A percentile compares a stretch with the other conserved stretches of the same genome.
phyloP scores from a whole-genome alignment of 2,888 invertebrate species.

The Crocallis elinguaria region DNA sequence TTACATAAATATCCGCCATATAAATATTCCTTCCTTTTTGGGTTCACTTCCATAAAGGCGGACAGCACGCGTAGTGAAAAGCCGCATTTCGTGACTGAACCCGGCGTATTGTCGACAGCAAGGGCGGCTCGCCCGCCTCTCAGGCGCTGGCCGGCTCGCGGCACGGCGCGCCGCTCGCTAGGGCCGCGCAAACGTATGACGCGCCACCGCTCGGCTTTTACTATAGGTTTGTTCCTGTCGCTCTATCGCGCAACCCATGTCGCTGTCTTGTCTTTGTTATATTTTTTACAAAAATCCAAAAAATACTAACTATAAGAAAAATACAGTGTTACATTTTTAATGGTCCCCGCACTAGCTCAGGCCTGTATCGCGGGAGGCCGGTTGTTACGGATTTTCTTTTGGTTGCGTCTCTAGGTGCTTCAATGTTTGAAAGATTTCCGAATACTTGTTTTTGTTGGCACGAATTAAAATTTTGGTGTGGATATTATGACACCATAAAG shows the following conservation, averaged over 20 bases:
- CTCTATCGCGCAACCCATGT: conserved; percentile 47
- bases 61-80: not conserved
- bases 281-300: not conserved
- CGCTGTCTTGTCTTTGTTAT: conserved; percentile 34
- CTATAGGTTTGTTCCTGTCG: conserved; percentile 73
- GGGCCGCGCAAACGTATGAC: conserved; percentile 53
- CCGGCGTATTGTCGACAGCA: conserved; percentile 61
- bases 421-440: too few relatives aligned
- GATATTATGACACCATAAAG: too few relatives aligned
- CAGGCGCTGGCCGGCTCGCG: conserved; percentile 61
- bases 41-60: too few relatives aligned
- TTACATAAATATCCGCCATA: too few relatives aligned
- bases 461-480: too few relatives aligned
- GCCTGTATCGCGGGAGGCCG: too few relatives aligned
- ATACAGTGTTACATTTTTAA: not conserved
- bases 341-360: too few relatives aligned
- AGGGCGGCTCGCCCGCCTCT: conserved; percentile 71
- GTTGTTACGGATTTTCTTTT: too few relatives aligned
- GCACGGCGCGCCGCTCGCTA: conserved; percentile 52
- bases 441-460: too few relatives aligned
- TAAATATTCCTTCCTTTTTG: too few relatives aligned
- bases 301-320: not conserved
- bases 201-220: conserved; percentile 61
- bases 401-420: too few relatives aligned
- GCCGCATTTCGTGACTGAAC: conserved; percentile 40